A percentile compares a stretch with the other conserved stretches of the same genome.
Evolutionary conservation across 2,797 vertebrate genomes (phyloP).

Genomic region (Jordanella pulchra): DNA sequence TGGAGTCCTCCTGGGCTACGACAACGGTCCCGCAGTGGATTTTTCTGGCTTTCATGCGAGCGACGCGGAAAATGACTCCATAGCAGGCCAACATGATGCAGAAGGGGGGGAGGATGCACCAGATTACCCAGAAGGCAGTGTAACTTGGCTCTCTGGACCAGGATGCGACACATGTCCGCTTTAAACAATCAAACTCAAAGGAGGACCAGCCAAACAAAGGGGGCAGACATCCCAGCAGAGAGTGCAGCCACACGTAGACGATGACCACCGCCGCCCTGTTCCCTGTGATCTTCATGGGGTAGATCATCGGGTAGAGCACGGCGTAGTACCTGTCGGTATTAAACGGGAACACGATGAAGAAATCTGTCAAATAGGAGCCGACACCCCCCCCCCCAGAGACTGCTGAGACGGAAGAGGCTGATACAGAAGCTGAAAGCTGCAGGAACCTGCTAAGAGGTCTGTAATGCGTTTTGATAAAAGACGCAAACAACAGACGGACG

Average conservation of each 20-base stretch:
- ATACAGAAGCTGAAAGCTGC: slow-evolving; percentile 27
- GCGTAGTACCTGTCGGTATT: slow-evolving; percentile 90
- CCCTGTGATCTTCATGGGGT: slow-evolving; percentile 98
- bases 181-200: slow-evolving; percentile 94
- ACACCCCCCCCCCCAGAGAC: slow-evolving; percentile 7
- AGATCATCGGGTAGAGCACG: slow-evolving; percentile 97
- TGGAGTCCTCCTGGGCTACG: slow-evolving; percentile 81
- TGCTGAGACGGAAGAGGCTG: slow-evolving; percentile 18
- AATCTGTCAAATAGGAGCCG: slow-evolving; percentile 12
- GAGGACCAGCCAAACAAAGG: slow-evolving; percentile 96
- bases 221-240: slow-evolving; percentile 91
- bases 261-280: slow-evolving; percentile 92
- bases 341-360: slow-evolving; percentile 16
- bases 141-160: slow-evolving; percentile 92
- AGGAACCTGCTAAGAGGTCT: not conserved
- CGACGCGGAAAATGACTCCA: slow-evolving; percentile 94
- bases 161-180: slow-evolving; percentile 95
- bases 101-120: slow-evolving; percentile 91
- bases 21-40: slow-evolving; percentile 92
- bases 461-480: slow-evolving; percentile 33
- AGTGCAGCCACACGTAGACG: slow-evolving; percentile 94
- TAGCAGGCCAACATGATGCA: slow-evolving; percentile 92
- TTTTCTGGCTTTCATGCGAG: slow-evolving; percentile 94
- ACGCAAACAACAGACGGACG: slow-evolving; percentile 28
- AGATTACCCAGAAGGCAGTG: slow-evolving; percentile 93